Evolutionary conservation across 2,113 vertebrate species (phyloP).

Genomic region (Leucoraja erinaceus): DNA sequence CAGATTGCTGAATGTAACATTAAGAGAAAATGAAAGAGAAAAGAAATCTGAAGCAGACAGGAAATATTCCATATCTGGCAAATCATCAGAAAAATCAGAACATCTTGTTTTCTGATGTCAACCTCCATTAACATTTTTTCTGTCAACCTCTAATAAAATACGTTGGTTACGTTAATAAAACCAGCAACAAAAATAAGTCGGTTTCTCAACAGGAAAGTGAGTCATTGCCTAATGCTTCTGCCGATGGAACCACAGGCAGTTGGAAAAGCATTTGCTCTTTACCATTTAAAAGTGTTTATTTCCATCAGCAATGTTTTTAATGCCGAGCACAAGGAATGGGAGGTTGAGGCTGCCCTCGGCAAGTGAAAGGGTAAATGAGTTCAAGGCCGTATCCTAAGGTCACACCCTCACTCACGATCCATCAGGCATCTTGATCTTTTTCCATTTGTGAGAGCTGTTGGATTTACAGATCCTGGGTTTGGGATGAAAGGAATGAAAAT

Average conservation of each 20-base stretch:
- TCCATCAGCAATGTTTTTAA: neutral
- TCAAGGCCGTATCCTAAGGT: neutral
- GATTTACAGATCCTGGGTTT: neutral
- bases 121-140: too few relatives aligned
- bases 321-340: neutral
- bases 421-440: neutral
- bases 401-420: neutral
- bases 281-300: neutral
- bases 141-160: neutral
- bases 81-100: neutral
- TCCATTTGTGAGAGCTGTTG: neutral
- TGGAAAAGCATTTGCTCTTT: neutral
- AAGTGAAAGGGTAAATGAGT: neutral
- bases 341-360: too few relatives aligned
- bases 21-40: neutral
- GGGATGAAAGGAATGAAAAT: conserved; percentile 27
- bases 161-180: neutral
- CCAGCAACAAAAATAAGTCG: neutral
- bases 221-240: neutral
- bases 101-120: neutral
- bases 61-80: neutral
- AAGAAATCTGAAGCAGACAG: neutral
- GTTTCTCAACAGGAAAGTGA: conserved; percentile 34
- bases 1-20: neutral
- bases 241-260: neutral